These are phyloP conservation scores for Pogonognathellus flavescens DNA, from an alignment of 1,140 invertebrate genomes.

Conservation along the genomic window DNA sequence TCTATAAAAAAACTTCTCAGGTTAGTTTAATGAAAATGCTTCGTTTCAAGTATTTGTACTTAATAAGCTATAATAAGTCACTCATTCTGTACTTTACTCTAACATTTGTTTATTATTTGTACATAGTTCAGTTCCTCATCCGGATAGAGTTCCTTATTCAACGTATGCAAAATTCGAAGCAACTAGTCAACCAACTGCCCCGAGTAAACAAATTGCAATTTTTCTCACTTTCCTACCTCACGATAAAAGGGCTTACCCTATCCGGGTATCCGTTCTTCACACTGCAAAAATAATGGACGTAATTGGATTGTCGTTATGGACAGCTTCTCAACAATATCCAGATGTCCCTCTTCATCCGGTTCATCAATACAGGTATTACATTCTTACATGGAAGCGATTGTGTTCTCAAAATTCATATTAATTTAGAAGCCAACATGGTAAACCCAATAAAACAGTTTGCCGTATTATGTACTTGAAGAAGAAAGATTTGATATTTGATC, in stretches of 20 bases:
- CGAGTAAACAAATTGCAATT: conserved; percentile 72
- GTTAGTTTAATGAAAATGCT: conserved; percentile 52
- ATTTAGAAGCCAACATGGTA: no score
- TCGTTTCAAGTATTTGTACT: not conserved
- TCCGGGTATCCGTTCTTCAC: conserved; percentile 83
- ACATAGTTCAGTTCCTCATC: conserved; percentile 63
- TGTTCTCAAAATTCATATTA: no score
- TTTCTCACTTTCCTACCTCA: conserved; percentile 89
- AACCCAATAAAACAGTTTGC: no score
- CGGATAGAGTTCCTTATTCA: conserved; percentile 62
- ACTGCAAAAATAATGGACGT: conserved; percentile 90
- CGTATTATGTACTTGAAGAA: no score
- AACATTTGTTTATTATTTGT: conserved; percentile 6
- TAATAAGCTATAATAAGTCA: not conserved
- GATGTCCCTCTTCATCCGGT: conserved; percentile 69
- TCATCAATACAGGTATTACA: conserved; percentile 63
- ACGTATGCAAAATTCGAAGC: conserved; percentile 91
- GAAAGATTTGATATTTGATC: no score
- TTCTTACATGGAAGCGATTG: no score
- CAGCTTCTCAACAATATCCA: conserved; percentile 71
- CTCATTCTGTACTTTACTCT: not conserved
- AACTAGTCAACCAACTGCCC: conserved; percentile 69
- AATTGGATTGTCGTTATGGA: conserved; percentile 93
- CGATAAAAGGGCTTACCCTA: conserved; percentile 84
- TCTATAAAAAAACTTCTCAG: conserved; percentile 56